phyloP scores from a whole-genome alignment of 1,140 invertebrate genomes.

The Eufriesea mexicana region DNA sequence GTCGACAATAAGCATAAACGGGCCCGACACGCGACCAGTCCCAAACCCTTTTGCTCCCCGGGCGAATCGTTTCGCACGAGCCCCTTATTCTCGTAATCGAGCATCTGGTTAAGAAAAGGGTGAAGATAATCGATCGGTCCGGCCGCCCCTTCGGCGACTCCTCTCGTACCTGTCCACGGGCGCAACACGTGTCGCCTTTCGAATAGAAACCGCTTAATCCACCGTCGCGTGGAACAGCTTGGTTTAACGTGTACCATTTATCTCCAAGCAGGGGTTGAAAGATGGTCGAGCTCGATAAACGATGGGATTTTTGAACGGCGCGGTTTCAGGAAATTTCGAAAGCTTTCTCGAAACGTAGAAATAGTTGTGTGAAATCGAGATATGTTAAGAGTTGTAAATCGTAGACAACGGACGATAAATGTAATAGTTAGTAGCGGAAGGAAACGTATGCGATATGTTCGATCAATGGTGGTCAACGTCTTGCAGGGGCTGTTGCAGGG shows the following conservation, averaged over 20 bases:
- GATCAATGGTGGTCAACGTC: constrained; percentile 65
- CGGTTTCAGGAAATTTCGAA: background rate
- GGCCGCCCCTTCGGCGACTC: constrained; percentile 48
- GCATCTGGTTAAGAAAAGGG: constrained; percentile 73
- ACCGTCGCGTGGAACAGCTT: background rate
- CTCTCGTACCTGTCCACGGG: constrained; percentile 54
- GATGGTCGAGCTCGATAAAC: background rate
- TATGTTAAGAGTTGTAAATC: no score
- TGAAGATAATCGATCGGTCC: constrained; percentile 76
- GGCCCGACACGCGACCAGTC: constrained; percentile 73
- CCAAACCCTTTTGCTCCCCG: constrained; percentile 67
- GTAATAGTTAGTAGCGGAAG: background rate
- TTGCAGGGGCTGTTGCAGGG: constrained; percentile 81
- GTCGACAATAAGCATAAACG: constrained; percentile 77
- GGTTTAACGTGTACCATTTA: constrained; percentile 1
- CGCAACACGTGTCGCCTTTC: constrained; percentile 58
- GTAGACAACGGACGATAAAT: no score
- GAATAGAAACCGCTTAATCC: constrained; percentile 22
- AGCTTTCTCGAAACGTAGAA: background rate
- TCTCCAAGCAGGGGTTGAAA: background rate
- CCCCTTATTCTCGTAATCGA: constrained; percentile 69
- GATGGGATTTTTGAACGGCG: background rate
- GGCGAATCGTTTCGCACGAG: constrained; percentile 60
- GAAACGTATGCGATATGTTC: constrained; percentile 23
- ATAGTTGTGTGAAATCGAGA: no score